Conservation (phyloP, 2,888 invertebrate genomes). For the Zhuqinia jingwanae region DNA sequence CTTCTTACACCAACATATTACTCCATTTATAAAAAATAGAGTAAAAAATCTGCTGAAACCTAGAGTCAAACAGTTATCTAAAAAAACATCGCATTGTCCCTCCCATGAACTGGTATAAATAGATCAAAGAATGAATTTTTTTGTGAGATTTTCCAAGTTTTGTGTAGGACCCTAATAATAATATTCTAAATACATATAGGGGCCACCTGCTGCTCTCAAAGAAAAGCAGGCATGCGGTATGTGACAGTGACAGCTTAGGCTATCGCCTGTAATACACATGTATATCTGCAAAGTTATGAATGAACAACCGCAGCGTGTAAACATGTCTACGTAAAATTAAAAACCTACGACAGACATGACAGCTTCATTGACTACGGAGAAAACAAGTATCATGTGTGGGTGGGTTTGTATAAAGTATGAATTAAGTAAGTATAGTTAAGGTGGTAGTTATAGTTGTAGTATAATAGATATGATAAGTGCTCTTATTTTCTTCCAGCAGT, state of each 20-base stretch:
- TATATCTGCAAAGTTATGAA: slow-evolving; percentile 2
- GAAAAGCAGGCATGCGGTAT: no score
- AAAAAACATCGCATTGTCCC: neutral
- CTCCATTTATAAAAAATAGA: no score
- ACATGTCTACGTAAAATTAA: neutral
- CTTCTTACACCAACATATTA: no score
- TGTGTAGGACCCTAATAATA: no score
- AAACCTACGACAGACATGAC: no score
- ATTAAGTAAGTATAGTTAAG: no score
- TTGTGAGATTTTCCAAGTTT: no score
- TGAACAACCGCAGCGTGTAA: no score
- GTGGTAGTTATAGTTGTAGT: neutral
- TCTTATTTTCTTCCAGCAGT: neutral
- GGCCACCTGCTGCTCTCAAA: slow-evolving; percentile 3
- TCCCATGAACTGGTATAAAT: neutral
- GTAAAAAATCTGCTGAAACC: no score
- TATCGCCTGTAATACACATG: no score
- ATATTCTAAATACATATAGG: no score
- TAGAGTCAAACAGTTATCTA: slow-evolving; percentile 5
- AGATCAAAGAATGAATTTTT: neutral
- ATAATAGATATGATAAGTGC: no score
- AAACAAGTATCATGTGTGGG: slow-evolving; percentile 54
- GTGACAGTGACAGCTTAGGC: slow-evolving; percentile 14
- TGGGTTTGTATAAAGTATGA: neutral
- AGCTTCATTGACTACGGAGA: slow-evolving; percentile 27